phyloP scores from a whole-genome alignment of 2,797 vertebrate species.

The Rhinoraja longicauda region DNA sequence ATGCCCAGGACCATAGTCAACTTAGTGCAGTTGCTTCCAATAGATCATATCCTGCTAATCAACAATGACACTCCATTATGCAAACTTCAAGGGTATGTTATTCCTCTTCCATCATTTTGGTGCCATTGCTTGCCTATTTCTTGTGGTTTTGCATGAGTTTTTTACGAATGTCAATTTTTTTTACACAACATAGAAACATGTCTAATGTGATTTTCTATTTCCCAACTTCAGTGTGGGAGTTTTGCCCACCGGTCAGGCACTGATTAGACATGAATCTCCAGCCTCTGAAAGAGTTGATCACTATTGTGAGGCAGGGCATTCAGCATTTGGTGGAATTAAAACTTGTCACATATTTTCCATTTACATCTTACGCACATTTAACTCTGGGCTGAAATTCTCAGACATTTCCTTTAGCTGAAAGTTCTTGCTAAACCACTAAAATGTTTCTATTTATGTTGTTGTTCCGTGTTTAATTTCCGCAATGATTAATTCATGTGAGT shows the following conservation, averaged over 20 bases:
- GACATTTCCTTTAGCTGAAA: background rate
- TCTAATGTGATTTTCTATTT: background rate
- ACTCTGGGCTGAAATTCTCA: background rate
- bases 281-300: background rate
- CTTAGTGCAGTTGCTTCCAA: constrained; percentile 53
- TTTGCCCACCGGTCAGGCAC: background rate
- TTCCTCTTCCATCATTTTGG: background rate
- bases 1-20: constrained; percentile 69
- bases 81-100: constrained; percentile 50
- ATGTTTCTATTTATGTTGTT: too few relatives aligned
- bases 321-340: background rate
- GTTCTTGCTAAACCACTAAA: background rate
- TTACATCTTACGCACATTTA: background rate
- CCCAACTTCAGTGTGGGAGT: background rate
- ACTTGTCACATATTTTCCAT: background rate
- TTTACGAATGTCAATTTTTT: background rate
- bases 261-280: background rate
- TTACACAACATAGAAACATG: background rate
- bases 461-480: too few relatives aligned
- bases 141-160: background rate
- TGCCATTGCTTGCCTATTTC: background rate
- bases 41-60: constrained; percentile 52
- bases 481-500: background rate
- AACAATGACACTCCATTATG: constrained; percentile 48
- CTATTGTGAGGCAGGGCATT: background rate